Base-by-base conservation (phyloP, 2,797 vertebrate genomes). In the Malurus leucopterus region DNA sequence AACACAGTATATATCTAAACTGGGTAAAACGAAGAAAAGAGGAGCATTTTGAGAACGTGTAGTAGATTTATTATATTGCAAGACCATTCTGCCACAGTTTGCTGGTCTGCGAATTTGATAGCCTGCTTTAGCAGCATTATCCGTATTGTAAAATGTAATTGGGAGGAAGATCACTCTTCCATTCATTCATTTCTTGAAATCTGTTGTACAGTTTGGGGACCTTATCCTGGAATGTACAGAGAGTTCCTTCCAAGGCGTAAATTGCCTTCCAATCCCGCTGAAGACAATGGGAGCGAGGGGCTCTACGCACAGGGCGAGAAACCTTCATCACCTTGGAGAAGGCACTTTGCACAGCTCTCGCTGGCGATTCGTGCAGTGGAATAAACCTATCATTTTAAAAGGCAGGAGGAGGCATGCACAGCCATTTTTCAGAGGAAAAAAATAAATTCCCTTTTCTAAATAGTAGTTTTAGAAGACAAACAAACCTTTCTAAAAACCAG, bases 271-370 rank as follows among this genome's bases (percentile, higher is more conserved):
- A 34, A 7, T 20, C 82, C 51, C 4, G 6, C 55, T 22, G 65
- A 83, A 90, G 91, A 92, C 93, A 95, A 95, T 85, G 72, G 91
- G 77, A 82, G 49, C 8, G 1, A 51, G 55, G 24, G 30, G 29
- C 59, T 77, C 53, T 8, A 68, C 12, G 30, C 63, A 50, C 46
- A 65, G 81, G 62, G 81, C 13, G 43, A 68, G 90, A 46, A 90
- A 38, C 32, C 40, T 91, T 94, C 94, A 94, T 95, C 94, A 92
- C 92, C 95, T 92, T 94, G 94, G 94, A 93, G 90, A 92, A 94
- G 92, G 92, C 90, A 89, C 91, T 90, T 78, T 30, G 86, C 4
- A 54, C 46, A 32, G 90, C 77, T 74, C 70, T n/a, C 13, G 3
- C 89, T 17, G 76, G 55, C 22, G 4, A 61, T 32, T 61, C 49